phyloP scores from a whole-genome alignment of 2,888 invertebrate genomes.

The Blomia tropicalis region DNA sequence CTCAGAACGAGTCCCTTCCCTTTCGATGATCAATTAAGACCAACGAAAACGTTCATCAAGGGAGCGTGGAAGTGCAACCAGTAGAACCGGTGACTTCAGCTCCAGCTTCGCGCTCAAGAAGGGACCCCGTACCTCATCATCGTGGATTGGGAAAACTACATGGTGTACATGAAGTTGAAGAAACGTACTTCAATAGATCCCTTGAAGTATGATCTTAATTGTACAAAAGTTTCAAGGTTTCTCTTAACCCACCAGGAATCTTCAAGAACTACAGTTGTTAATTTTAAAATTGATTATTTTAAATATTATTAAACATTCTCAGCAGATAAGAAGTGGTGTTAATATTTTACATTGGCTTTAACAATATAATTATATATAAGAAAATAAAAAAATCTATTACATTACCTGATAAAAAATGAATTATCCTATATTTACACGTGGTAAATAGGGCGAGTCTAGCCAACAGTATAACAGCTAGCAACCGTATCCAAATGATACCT shows the following conservation, averaged over 20 bases:
- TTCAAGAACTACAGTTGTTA: neutral
- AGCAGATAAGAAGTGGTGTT: too few relatives aligned
- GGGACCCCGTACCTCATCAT: slow-evolving; percentile 23
- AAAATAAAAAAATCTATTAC: neutral
- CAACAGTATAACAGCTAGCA: too few relatives aligned
- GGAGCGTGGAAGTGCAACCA: neutral
- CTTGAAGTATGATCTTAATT: slow-evolving; percentile 27
- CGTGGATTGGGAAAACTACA: slow-evolving; percentile 23
- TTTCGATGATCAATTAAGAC: neutral
- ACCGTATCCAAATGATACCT: too few relatives aligned
- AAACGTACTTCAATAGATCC: slow-evolving; percentile 26
- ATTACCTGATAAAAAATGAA: neutral
- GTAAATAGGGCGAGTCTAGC: too few relatives aligned
- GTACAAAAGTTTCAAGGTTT: neutral
- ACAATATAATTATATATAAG: neutral
- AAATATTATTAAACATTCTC: neutral
- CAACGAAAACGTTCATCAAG: slow-evolving; percentile 25
- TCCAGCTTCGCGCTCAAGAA: slow-evolving; percentile 25
- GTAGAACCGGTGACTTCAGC: slow-evolving; percentile 1
- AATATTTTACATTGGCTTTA: too few relatives aligned
- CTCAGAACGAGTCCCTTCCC: slow-evolving; percentile 25
- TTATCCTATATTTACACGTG: too few relatives aligned
- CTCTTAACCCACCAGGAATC: neutral
- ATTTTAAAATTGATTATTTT: neutral
- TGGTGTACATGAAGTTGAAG: slow-evolving; percentile 22